Conservation (phyloP, 2,888 invertebrate species). For the Sinodicranocentrus sp. region DNA sequence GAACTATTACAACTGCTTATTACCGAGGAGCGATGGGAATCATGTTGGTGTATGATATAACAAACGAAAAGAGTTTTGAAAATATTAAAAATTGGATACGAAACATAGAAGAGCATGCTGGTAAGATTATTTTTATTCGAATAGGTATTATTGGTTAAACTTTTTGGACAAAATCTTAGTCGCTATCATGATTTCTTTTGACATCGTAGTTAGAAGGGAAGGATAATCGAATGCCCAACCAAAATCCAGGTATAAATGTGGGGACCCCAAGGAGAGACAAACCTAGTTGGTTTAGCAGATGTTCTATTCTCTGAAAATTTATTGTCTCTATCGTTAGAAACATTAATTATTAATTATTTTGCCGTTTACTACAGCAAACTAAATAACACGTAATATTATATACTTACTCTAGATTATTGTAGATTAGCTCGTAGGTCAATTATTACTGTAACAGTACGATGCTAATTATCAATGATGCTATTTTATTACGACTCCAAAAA, state of each 20-base stretch:
- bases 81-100: constrained; percentile 99
- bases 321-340: constrained; percentile 7
- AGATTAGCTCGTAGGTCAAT: constrained; percentile 3
- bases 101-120: constrained; percentile 98
- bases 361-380: no score
- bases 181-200: no score
- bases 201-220: constrained; percentile 91
- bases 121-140: no score
- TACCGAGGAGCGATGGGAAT: constrained; percentile 99
- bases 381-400: constrained; percentile 22
- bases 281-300: constrained; percentile 67
- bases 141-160: no score
- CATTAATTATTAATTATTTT: no score
- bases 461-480: constrained; percentile 40
- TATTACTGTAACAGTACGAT: constrained; percentile 1
- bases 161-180: no score
- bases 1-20: constrained; percentile 99
- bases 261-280: constrained; percentile 21
- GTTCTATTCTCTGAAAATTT: constrained; percentile 63
- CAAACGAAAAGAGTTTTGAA: constrained; percentile 99
- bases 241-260: constrained; percentile 43
- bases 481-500: constrained; percentile 34
- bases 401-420: constrained; percentile 30
- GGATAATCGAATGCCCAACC: constrained; percentile 63
- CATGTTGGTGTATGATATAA: constrained; percentile 99